Conservation (phyloP, 2,113 vertebrate genomes). For the Eublepharis macularius region DNA sequence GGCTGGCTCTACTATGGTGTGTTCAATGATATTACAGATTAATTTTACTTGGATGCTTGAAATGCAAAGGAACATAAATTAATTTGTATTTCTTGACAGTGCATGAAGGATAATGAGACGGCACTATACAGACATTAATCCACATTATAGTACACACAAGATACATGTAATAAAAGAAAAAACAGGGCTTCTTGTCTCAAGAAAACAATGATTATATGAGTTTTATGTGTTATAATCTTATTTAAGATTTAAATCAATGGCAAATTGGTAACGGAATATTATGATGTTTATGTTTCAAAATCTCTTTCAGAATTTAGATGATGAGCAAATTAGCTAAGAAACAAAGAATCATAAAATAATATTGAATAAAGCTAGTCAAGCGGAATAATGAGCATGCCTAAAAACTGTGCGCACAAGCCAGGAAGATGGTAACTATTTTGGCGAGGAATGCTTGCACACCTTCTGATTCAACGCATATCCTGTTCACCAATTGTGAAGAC, state of each 20-base stretch:
- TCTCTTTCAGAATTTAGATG: not conserved
- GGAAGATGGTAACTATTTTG: too few relatives aligned
- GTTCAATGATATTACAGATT: constrained; percentile 2
- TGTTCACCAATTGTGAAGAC: too few relatives aligned
- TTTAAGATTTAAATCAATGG: not conserved
- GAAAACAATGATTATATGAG: not conserved
- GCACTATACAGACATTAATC: constrained; percentile 1
- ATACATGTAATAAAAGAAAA: not conserved
- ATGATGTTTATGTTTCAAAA: constrained; percentile 19
- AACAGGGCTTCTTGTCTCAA: not conserved
- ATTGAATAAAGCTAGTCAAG: too few relatives aligned
- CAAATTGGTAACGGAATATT: not conserved
- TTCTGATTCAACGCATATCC: too few relatives aligned
- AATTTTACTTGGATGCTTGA: constrained; percentile 6
- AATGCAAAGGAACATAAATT: constrained; percentile 35
- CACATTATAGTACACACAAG: constrained; percentile 18
- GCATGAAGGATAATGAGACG: constrained; percentile 34
- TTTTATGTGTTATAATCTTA: not conserved
- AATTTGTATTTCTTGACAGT: constrained; percentile 13
- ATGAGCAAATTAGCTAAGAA: constrained; percentile 10
- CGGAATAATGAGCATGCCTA: too few relatives aligned
- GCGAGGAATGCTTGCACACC: too few relatives aligned
- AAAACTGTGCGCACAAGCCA: too few relatives aligned
- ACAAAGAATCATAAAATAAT: not conserved
- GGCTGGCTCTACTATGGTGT: not conserved